Base-by-base conservation (phyloP, 1,140 invertebrate species). In the Lepidurus apus region DNA sequence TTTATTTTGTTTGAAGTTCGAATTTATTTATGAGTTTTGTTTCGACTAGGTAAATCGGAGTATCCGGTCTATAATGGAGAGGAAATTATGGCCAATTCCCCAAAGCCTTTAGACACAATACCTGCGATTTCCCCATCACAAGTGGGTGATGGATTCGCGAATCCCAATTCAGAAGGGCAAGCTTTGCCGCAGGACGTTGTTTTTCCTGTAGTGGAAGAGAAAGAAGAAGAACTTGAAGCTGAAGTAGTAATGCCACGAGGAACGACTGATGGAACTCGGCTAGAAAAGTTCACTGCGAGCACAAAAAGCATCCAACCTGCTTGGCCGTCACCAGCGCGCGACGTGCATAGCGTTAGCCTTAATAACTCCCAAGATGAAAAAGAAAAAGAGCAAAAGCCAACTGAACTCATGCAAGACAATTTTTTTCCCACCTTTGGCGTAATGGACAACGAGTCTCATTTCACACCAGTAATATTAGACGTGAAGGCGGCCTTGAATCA, bases 231-330 rank as follows among this genome's bases (percentile, higher is more conserved):
- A 65, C 53, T 65, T 13, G n/a, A 65, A n/a, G 53, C 21, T 65
- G 53, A 65, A 65, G 53, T 65, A n/a, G 53, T 65, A 65, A 65
- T 65, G 53, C 53, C 53, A 65, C 17, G 21, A 65, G 53, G 17
- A 13, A 65, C 3, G 53, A 65, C 53, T 7, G 17, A 13, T n/a
- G 53, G n/a, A 13, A 65, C 13, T 65, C 53, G 21, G 0, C 53
- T 65, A n/a, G 53, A 65, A 65, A 13, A 21, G 53, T 65, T 65
- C 13, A 65, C 53, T 65, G 53, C 53, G 53, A 65, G 53, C 53
- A 65, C 53, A 21, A 21, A 65, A 65, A 65, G 53, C 53, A 65
- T 65, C 17, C 53, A 65, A 65, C 17, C 53, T 21, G 21, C 9
- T 65, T 13, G 53, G 53, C 53, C 53, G 45, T 10, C 45, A 21